phyloP scores from a whole-genome alignment of 2,113 vertebrate genomes.

The Echinops telfairi region DNA sequence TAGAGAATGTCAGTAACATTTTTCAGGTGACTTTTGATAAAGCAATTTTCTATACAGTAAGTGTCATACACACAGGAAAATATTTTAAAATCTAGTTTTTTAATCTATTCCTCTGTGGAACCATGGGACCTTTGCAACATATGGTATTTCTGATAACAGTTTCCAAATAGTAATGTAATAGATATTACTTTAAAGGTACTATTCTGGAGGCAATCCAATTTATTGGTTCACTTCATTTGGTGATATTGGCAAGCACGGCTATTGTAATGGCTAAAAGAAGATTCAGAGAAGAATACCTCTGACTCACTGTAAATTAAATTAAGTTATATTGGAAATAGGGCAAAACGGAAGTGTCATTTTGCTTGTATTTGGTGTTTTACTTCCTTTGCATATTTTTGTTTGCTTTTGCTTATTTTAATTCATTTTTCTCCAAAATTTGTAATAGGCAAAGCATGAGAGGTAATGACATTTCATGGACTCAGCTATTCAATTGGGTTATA shows the following conservation, averaged over 20 bases:
- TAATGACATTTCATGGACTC: neutral
- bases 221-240: slow-evolving; percentile 76
- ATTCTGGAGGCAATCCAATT: slow-evolving; percentile 71
- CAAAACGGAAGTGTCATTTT: slow-evolving; percentile 9
- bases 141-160: slow-evolving; percentile 59
- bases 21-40: slow-evolving; percentile 54
- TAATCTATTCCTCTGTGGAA: slow-evolving; percentile 34
- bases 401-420: neutral
- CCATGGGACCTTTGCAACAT: slow-evolving; percentile 6
- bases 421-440: neutral
- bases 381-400: neutral
- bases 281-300: slow-evolving; percentile 66
- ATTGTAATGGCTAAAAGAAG: slow-evolving; percentile 61
- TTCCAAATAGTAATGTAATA: slow-evolving; percentile 50
- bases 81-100: slow-evolving; percentile 39
- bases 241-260: slow-evolving; percentile 45
- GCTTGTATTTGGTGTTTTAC: neutral
- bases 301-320: slow-evolving; percentile 51
- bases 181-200: slow-evolving; percentile 55
- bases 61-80: neutral
- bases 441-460: neutral
- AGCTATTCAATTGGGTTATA: neutral
- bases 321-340: slow-evolving; percentile 4
- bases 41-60: neutral
- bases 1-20: neutral